Base-by-base conservation (phyloP, 2,888 invertebrate species). In the Allygus modestus region DNA sequence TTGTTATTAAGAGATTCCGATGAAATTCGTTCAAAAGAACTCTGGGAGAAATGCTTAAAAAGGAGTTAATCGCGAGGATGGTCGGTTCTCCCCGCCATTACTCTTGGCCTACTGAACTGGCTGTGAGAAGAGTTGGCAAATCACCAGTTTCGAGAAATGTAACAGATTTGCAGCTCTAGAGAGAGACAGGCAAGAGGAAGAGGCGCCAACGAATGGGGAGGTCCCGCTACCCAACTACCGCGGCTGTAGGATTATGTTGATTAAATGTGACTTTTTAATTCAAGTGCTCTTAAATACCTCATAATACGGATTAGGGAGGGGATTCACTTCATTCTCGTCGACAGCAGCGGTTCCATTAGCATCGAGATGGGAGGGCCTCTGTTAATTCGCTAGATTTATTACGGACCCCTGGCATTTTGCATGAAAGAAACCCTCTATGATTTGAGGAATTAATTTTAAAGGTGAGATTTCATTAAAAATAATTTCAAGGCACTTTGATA, bases 11-110 rank as follows among this genome's bases (percentile, higher is more conserved):
- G 65, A 65, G 28, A 65, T 65, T 65, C 65, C 65, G 28, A 17
- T 12, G 65, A 65, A 65, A 65, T 65, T 65, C 28, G 65, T 23
- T 7, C 54, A 28, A 26, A 65, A 65, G 65, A 65, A 65, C 28
- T 15, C 65, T 28, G 65, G 23, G 65, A 65, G 17, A 54, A 23
- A 11, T 12, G 7, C 9, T 65, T 65, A 28, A 65, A 54, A 54
- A 54, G 28, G 17, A 65, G 65, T 65, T 28, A 65, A 65, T 65
- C 65, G 31, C 11, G 0, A 28, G 9, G 26, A 58, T 12, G 20
- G 58, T 7, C 58, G 28, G 65, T 2, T 28, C 15, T 28, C 2
- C 31, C 31, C 17, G 28, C 65, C 65, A 23, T 58, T 58, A 58
- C 58, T 31, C 65, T 4, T 28, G 28, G 4, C 28, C 28, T 65